A percentile compares a stretch with the other conserved stretches of the same genome.
Evolutionary conservation across 2,113 vertebrate genomes (phyloP).

Genomic region (Psophia crepitans): DNA sequence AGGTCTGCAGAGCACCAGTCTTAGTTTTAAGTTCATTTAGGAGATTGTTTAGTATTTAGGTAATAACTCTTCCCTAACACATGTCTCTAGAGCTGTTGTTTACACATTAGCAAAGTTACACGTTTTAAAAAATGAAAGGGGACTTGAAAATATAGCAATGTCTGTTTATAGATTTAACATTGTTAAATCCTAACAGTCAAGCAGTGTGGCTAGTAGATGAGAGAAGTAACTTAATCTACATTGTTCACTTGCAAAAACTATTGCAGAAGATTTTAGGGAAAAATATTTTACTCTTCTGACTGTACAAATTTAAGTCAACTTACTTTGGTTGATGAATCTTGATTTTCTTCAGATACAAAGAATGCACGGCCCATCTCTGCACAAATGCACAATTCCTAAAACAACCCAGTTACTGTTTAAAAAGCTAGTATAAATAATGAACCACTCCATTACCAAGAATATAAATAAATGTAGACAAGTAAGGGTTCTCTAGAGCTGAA

Average conservation of each 20-base stretch:
- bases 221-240: neutral
- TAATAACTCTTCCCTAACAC: neutral
- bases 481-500: slow-evolving; percentile 70
- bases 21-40: neutral
- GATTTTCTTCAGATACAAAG: neutral
- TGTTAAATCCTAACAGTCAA: neutral
- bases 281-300: neutral
- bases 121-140: neutral
- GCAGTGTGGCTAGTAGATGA: neutral
- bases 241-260: neutral
- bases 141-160: neutral
- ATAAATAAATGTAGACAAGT: slow-evolving; percentile 72
- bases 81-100: neutral
- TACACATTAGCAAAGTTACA: neutral
- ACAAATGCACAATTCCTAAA: slow-evolving; percentile 52
- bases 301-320: neutral
- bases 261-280: neutral
- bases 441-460: slow-evolving; percentile 63
- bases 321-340: neutral
- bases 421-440: slow-evolving; percentile 71
- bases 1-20: neutral
- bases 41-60: neutral
- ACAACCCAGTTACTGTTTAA: slow-evolving; percentile 73
- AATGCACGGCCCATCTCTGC: slow-evolving; percentile 3
- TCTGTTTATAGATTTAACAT: slow-evolving; percentile 4